phyloP scores from a whole-genome alignment of 2,113 vertebrate genomes.

The Oncorhynchus kisutch region DNA sequence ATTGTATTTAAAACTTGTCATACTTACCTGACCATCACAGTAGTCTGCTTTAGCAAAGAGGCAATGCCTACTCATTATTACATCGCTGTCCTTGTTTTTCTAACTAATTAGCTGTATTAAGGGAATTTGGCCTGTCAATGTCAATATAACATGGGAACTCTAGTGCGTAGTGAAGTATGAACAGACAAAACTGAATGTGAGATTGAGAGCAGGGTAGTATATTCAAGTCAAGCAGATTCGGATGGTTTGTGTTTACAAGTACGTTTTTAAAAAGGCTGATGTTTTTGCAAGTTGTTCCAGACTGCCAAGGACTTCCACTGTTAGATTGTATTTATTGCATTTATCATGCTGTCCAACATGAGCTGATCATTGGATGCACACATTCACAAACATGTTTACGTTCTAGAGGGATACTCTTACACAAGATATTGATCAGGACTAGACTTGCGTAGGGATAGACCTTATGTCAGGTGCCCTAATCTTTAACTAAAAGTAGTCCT shows the following conservation, averaged over 20 bases:
- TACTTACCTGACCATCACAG: slow-evolving; percentile 8
- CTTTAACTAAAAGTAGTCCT: neutral
- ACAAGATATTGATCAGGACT: neutral
- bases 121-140: slow-evolving; percentile 23
- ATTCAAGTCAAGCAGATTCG: neutral
- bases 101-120: slow-evolving; percentile 22
- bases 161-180: slow-evolving; percentile 8
- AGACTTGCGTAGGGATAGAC: neutral
- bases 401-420: neutral
- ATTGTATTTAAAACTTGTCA: neutral
- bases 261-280: neutral
- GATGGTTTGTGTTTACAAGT: neutral
- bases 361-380: neutral
- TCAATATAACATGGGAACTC: slow-evolving; percentile 15
- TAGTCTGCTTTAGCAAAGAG: neutral
- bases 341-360: neutral
- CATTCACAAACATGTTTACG: neutral
- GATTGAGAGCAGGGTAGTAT: neutral
- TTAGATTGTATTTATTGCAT: neutral
- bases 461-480: neutral
- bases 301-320: neutral
- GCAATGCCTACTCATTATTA: neutral
- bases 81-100: slow-evolving; percentile 9
- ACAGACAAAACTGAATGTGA: neutral
- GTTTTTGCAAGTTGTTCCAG: neutral